A percentile compares a stretch with the other conserved stretches of the same genome.
Evolutionary conservation across 1,140 invertebrate genomes (phyloP).

Genomic region (Trichomalopsis sarcophagae): DNA sequence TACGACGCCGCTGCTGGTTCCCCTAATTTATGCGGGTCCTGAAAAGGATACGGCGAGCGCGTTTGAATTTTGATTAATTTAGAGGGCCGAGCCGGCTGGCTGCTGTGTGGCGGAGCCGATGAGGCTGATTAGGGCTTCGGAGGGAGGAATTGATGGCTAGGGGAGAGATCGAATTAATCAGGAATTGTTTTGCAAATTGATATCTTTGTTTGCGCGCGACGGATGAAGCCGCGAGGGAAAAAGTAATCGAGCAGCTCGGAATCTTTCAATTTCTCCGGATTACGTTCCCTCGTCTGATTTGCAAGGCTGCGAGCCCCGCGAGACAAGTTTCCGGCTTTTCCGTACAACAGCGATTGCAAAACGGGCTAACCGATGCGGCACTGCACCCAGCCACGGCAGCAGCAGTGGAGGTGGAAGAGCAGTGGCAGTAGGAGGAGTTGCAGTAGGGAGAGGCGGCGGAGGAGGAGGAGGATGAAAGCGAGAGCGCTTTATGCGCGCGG

Average conservation of each 20-base stretch:
- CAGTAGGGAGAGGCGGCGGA: neutral
- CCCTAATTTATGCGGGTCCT: conserved; percentile 49
- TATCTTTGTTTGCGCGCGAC: conserved; percentile 1
- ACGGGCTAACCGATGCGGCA: conserved; percentile 36
- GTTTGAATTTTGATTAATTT: conserved; percentile 55
- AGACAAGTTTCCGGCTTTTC: too few species aligned
- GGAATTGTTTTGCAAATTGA: conserved; percentile 43
- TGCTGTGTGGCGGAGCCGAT: neutral
- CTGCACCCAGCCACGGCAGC: neutral
- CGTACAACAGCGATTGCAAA: conserved; percentile 26
- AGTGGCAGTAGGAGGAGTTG: neutral
- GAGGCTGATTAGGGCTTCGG: conserved; percentile 28
- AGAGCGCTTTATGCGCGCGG: conserved; percentile 67
- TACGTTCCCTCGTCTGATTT: too few species aligned
- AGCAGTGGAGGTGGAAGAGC: neutral
- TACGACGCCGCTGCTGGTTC: neutral
- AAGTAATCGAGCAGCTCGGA: neutral
- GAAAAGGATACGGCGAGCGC: neutral
- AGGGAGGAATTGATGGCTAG: neutral
- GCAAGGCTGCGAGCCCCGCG: too few species aligned
- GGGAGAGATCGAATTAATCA: conserved; percentile 17
- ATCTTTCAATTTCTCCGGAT: conserved; percentile 27
- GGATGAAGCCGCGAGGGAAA: neutral
- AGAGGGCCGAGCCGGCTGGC: neutral
- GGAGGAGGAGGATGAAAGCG: conserved; percentile 61